Evolutionary conservation across 2,888 invertebrate species (phyloP).

Genomic region (Ethmia dodecea): DNA sequence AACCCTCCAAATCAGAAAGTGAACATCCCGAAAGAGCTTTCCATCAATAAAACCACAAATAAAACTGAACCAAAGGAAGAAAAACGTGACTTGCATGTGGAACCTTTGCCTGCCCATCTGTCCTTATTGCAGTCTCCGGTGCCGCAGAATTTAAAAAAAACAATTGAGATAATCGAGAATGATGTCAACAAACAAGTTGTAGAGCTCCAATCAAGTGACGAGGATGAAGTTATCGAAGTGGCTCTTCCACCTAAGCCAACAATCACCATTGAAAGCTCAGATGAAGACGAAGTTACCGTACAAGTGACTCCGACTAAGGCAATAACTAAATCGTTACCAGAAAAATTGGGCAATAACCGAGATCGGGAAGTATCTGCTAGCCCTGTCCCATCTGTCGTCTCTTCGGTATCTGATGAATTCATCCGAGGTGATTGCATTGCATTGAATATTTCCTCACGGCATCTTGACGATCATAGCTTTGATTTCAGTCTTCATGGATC

Average conservation of each 20-base stretch:
- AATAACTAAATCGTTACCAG: conserved; percentile 9
- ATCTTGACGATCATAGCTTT: conserved; percentile 54
- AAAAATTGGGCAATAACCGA: conserved; percentile 19
- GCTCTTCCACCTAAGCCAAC: conserved; percentile 65
- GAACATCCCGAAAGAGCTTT: conserved; percentile 32
- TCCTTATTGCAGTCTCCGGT: conserved; percentile 50
- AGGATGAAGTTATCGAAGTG: conserved; percentile 69
- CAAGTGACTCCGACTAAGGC: conserved; percentile 22
- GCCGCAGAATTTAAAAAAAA: conserved; percentile 42
- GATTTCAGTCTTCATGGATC: conserved; percentile 70
- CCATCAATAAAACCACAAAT: conserved; percentile 16
- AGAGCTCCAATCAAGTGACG: conserved; percentile 59
- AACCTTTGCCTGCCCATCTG: conserved; percentile 34
- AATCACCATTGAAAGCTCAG: conserved; percentile 69
- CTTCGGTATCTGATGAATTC: conserved; percentile 70
- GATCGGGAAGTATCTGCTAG: conserved; percentile 52
- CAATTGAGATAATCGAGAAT: conserved; percentile 54
- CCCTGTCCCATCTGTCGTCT: conserved; percentile 67
- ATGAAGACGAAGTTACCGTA: conserved; percentile 55
- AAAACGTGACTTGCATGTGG: conserved; percentile 24
- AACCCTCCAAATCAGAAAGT: conserved; percentile 31
- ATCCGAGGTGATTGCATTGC: conserved; percentile 69
- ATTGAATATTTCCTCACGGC: conserved; percentile 63
- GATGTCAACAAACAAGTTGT: conserved; percentile 36
- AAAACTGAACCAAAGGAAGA: conserved; percentile 43